phyloP scores from a whole-genome alignment of 2,888 invertebrate species.

The Anaspis maculata region DNA sequence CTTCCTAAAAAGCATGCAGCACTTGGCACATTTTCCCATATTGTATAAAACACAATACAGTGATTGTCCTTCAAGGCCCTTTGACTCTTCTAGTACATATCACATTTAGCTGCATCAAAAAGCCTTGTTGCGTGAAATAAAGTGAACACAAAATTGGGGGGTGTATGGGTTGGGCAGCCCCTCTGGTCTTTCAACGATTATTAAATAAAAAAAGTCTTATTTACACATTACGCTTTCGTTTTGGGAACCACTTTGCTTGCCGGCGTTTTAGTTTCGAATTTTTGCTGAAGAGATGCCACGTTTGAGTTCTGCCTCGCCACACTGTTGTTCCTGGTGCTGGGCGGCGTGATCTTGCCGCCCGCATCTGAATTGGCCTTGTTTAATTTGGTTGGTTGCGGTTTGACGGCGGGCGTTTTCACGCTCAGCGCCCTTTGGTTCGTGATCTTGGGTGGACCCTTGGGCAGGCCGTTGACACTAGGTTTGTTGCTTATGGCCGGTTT shows the following conservation, averaged over 20 bases:
- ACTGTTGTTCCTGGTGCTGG: constrained; percentile 44
- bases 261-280: constrained; percentile 54
- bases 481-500: constrained; percentile 35
- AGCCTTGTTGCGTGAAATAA: too few species aligned
- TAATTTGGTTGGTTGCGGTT: constrained; percentile 16
- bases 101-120: too few species aligned
- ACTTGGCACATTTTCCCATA: too few species aligned
- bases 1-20: too few species aligned
- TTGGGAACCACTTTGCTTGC: constrained; percentile 1
- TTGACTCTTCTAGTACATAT: too few species aligned
- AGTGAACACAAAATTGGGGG: too few species aligned
- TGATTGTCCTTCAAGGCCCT: constrained; percentile 9
- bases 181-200: too few species aligned
- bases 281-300: constrained; percentile 70
- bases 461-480: constrained; percentile 25
- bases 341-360: too few species aligned
- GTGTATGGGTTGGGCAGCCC: too few species aligned
- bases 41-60: too few species aligned
- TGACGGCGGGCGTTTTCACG: constrained; percentile 33
- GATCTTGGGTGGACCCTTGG: constrained; percentile 43
- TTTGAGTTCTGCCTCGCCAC: constrained; percentile 54
- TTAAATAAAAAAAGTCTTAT: constrained; percentile 4
- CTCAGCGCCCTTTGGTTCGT: constrained; percentile 42
- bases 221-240: not conserved
- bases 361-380: constrained; percentile 22